A percentile compares a stretch with the other conserved stretches of the same genome.
phyloP scores from a whole-genome alignment of 2,113 vertebrate species.

The Rostratula benghalensis region DNA sequence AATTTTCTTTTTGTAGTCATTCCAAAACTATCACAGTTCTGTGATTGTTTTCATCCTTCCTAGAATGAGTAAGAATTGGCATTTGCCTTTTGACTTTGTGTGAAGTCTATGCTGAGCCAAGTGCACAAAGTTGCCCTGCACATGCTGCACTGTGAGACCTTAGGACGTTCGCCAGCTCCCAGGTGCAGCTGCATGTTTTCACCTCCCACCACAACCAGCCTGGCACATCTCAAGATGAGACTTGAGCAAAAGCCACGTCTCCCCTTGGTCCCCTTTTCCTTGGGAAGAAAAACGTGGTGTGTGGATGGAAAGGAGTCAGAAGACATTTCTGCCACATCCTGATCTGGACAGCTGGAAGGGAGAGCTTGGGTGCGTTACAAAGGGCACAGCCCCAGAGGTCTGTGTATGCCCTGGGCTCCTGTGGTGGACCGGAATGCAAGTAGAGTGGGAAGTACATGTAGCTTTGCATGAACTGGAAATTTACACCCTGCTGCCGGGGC shows the following conservation, averaged over 20 bases:
- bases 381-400: background rate
- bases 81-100: background rate
- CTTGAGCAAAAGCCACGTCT: background rate
- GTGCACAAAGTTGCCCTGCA: background rate
- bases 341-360: background rate
- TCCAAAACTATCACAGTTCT: background rate
- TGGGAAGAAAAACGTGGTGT: background rate
- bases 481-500: background rate
- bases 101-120: background rate
- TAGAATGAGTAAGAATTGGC: background rate
- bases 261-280: background rate
- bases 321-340: background rate
- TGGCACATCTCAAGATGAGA: background rate
- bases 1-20: background rate
- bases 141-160: accelerated
- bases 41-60: background rate
- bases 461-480: background rate
- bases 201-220: background rate
- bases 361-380: background rate
- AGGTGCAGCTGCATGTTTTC: background rate
- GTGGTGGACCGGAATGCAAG: background rate
- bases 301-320: background rate
- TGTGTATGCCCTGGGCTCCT: background rate
- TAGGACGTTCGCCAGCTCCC: background rate
- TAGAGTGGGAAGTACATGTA: background rate